Conservation (phyloP, 2,888 invertebrate species). For the Caenorhabditis afra region DNA sequence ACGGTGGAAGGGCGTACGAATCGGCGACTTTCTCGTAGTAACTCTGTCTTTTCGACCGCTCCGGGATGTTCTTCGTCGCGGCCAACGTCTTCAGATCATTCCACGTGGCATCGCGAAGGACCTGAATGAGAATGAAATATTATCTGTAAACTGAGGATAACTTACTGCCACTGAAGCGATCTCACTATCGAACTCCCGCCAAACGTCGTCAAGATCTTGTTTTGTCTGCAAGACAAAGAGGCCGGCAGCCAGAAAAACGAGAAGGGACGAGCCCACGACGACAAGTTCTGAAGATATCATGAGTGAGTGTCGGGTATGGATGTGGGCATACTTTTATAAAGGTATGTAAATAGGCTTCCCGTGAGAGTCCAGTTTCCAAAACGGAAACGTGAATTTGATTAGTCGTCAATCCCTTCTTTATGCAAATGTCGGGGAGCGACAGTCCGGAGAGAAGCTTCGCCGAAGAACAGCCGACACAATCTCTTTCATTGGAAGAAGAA, state of each 20-base stretch:
- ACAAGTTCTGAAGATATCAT: conserved; percentile 43
- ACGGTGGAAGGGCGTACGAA: conserved; percentile 53
- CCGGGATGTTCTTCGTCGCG: not conserved
- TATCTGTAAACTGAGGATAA: not conserved
- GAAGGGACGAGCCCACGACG: conserved; percentile 27
- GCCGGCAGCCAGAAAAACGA: conserved; percentile 13
- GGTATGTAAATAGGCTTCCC: conserved; percentile 33
- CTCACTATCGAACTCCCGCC: conserved; percentile 28
- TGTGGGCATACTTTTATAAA: conserved; percentile 4
- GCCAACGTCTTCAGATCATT: conserved; percentile 29
- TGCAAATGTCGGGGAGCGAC: conserved; percentile 19
- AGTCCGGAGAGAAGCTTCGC: conserved; percentile 6
- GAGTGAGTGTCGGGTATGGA: not conserved
- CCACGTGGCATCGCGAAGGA: conserved; percentile 47
- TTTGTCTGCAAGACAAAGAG: conserved; percentile 43
- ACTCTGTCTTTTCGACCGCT: conserved; percentile 42
- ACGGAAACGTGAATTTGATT: not conserved
- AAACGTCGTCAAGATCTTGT: conserved; percentile 39
- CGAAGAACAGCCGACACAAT: not conserved
- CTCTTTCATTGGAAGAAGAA: not conserved
- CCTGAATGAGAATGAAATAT: conserved; percentile 9
- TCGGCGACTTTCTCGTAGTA: conserved; percentile 60
- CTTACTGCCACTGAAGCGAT: conserved; percentile 23
- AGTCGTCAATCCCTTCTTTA: not conserved
- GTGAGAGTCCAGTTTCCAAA: conserved; percentile 11